Evolutionary conservation across 2,797 vertebrate genomes (phyloP), one percentile per base, ranked within the genome.

Genomic region (Enteromius trimaculatus): DNA sequence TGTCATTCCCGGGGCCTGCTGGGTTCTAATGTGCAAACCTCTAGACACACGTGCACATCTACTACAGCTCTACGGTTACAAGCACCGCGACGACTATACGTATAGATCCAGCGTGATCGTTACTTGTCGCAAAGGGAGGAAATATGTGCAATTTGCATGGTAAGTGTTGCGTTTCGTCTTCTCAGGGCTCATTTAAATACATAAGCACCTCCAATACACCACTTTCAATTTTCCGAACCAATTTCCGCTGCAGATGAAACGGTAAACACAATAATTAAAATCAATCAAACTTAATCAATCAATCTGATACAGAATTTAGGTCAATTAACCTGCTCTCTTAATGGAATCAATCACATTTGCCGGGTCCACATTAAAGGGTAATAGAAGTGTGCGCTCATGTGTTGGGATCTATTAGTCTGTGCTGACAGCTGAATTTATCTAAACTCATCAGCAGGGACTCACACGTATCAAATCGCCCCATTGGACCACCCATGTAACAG

Each of bases 221-320:
- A 81, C 72, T 74, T 84, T 78, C 80, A 84, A 82, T 66, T 84
- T 88, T 84, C 76, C 14, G 1, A 86, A 78, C 55, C 58, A 82
- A 80, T 88, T 71, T 84, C 64, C 26, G 2, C 58, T 2, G 64
- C 47, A 78, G 79, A 84, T 77, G 44, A 78, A 76, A 86, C 10
- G 74, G 80, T 81, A 86, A 86, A 86, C 84, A 84, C 70, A 83
- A 80, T 81, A 81, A 86, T 69, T 83, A 79, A 80, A 85, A 85
- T 84, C 84, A 86, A 88, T 82, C 78, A 86, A 77, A 79, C 14
- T 77, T 70, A 86, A 84, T 85, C 80, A 84, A 86, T 88, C 82
- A 84, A 79, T 79, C 80, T 83, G 77, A 84, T 75, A 77, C 47
- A 77, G 66, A 64, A 83, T 80, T 86, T 70, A 80, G 69, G 74